Percentiles rank a stretch among this genome's conserved stretches.
Conservation (phyloP, 2,888 invertebrate species). For the Tetanocera ferruginea region DNA sequence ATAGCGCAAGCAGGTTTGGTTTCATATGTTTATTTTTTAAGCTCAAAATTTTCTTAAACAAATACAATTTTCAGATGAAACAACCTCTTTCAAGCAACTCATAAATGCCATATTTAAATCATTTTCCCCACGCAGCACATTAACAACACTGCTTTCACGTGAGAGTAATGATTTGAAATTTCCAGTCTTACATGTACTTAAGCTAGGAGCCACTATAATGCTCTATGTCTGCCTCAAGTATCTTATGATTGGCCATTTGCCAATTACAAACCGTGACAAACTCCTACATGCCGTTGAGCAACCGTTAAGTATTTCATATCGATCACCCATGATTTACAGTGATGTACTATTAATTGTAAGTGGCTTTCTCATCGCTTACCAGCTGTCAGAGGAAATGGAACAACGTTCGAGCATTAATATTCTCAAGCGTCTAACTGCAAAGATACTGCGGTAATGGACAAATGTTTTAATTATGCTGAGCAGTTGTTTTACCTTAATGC, state of each 20-base stretch:
- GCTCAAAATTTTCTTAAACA: neutral
- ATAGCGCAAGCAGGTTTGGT: neutral
- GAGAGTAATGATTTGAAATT: constrained; percentile 72
- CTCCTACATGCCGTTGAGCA: constrained; percentile 71
- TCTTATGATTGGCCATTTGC: constrained; percentile 75
- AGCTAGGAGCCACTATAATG: constrained; percentile 76
- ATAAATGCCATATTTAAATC: constrained; percentile 67
- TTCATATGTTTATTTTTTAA: neutral
- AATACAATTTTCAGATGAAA: neutral
- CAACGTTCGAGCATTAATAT: constrained; percentile 73
- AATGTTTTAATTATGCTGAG: neutral
- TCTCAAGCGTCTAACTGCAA: constrained; percentile 73
- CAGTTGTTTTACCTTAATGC: neutral
- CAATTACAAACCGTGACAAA: constrained; percentile 75
- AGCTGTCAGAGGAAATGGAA: constrained; percentile 73
- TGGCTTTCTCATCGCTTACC: constrained; percentile 76
- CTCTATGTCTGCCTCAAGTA: constrained; percentile 78
- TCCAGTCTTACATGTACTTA: constrained; percentile 79
- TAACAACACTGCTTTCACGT: constrained; percentile 73
- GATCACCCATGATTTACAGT: constrained; percentile 77
- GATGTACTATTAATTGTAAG: constrained; percentile 79
- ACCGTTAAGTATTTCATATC: constrained; percentile 74
- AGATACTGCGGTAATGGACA: constrained; percentile 74
- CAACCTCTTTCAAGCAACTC: neutral
- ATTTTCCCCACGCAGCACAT: constrained; percentile 78